A percentile compares a stretch with the other conserved stretches of the same genome.
Conservation (phyloP, 2,797 vertebrate genomes). For the Jordanella pulchra region DNA sequence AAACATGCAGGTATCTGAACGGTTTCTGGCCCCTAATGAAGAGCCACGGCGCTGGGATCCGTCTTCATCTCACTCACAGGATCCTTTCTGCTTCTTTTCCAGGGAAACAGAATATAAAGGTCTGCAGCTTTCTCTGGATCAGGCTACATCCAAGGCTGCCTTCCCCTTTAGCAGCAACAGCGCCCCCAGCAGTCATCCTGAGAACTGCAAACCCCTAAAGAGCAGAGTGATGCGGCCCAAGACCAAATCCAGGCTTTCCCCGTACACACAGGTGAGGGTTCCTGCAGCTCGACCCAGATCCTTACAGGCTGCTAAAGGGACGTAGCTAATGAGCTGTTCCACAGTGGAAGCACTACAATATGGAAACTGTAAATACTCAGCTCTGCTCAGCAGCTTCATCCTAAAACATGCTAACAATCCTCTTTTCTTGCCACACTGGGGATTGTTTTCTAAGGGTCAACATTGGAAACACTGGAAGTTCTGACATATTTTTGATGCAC, state of each 20-base stretch:
- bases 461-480: too few species aligned
- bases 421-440: too few species aligned
- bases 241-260: constrained; percentile 91
- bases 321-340: neutral
- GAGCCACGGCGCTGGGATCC: neutral
- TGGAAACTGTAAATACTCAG: too few species aligned
- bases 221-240: constrained; percentile 85
- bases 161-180: constrained; percentile 82
- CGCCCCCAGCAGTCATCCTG: constrained; percentile 80
- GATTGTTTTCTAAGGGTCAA: too few species aligned
- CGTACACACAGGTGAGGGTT: constrained; percentile 90
- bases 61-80: constrained; percentile 22
- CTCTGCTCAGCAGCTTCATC: too few species aligned
- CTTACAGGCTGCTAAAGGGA: neutral
- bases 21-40: constrained; percentile 34
- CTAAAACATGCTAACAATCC: too few species aligned
- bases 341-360: too few species aligned
- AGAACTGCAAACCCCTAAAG: constrained; percentile 86
- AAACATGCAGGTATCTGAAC: constrained; percentile 37
- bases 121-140: constrained; percentile 95
- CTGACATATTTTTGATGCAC: too few species aligned
- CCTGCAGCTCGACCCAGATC: neutral
- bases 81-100: constrained; percentile 33
- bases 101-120: constrained; percentile 98
- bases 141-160: constrained; percentile 87